Evolutionary conservation across 2,797 vertebrate species (phyloP), one percentile per base, ranked within the genome.

Genomic region (Heliangelus exortis): DNA sequence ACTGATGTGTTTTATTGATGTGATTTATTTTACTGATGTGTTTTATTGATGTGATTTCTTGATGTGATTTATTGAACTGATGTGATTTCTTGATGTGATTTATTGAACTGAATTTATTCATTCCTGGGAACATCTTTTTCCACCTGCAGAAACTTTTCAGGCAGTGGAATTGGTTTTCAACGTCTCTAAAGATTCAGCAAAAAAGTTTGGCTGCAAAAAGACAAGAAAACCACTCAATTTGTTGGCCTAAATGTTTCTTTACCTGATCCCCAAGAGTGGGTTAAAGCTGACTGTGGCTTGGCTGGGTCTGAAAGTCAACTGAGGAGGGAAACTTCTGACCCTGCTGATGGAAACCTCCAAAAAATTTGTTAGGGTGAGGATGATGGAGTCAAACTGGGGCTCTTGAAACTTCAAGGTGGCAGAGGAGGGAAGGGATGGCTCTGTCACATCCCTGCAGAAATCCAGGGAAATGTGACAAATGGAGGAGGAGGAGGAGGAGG

Each of bases 321-420:
- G 17, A 43, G 78, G 87, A 58, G 79, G 63, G 0, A 2, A 53
- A 53, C 13, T 12, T 12, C 1, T 15, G 6, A 10, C 26, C 3
- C 31, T 1, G 20, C 8, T 7, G 18, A 7, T 45, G 54, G 34
- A n/a, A 50, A 45, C 34, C 57, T 57, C 68, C 1, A 8, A 59
- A 11, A 3, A 7, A 41, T 41, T 14, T 41, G 13, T 41, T 41
- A 41, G 39, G 39, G 39, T 41, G 39, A 41, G 39, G 39, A 41
- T 14, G 41, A 9, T 2, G 7, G n/a, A 51, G 11, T 9, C 4
- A 36, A 68, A 39, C 2, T 8, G 1, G 20, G 28, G 48, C 36
- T 47, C 61, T 6, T 2, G 51, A 19, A 21, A 39, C 68, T 9
- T 8, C 39, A 5, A 3, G 0, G 0, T 0, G 3, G 13, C 3